Base-by-base conservation (phyloP, 2,888 invertebrate genomes). In the Stenolophus ochropezus region DNA sequence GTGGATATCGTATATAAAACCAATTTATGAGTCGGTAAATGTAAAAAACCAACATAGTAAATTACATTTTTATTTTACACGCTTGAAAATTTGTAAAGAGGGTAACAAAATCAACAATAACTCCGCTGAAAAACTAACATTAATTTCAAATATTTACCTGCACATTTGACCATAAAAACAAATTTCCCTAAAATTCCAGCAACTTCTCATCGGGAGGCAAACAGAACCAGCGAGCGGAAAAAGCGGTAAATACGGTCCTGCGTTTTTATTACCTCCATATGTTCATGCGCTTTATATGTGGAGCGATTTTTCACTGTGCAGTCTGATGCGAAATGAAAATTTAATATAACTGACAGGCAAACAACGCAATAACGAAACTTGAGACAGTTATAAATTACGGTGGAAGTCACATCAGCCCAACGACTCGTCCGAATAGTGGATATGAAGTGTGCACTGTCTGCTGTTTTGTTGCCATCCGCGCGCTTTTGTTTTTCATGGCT, bases 311-410 rank as follows among this genome's bases (percentile, higher is more conserved):
- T 73, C 73, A 53, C 51, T 21, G 56, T 27, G 53, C 47, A 61
- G 61, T 47, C 27, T 77, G 77, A 77, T 77, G 77, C 49, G 61
- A 77, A 42, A 77, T 61, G 77, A 77, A 77, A 77, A 77, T 77
- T 77, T 77, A 77, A 77, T 77, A 77, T 61, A 77, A 61, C 77
- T 77, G 77, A 77, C 77, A 77, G 20, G 61, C 77, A 77, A 77
- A 77, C 77, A 77, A 77, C 65, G 77, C 42, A 77, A 77, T 77
- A 77, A 77, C 77, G 18, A 65, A 77, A 77, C 51, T 77, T 77
- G 77, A 47, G 77, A 77, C 77, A 77, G 77, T 27, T 77, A 77
- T 77, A 77, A 77, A 77, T 77, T 77, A 65, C 49, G 61, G 49
- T 61, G 77, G 61, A 65, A 51, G 61, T 65, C 51, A 65, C 47